Conservation (phyloP, 2,888 invertebrate genomes). For the Agrotis exclamationis region DNA sequence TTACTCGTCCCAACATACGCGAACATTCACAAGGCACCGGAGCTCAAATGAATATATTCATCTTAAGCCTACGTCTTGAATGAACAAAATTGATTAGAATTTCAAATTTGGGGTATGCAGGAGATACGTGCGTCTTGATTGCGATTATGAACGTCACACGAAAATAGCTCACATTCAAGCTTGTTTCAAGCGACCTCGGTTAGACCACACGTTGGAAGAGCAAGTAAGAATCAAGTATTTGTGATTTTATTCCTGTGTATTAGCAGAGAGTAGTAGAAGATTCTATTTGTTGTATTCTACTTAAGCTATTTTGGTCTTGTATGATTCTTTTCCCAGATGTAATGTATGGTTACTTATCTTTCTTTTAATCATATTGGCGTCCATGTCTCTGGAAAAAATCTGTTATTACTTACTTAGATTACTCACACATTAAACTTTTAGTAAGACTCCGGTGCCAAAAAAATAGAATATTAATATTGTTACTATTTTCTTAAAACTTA, state of each 20-base stretch:
- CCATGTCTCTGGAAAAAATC: slow-evolving; percentile 44
- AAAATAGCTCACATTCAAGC: slow-evolving; percentile 30
- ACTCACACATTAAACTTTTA: slow-evolving; percentile 22
- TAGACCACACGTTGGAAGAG: slow-evolving; percentile 22
- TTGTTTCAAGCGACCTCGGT: slow-evolving; percentile 30
- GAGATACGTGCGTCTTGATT: slow-evolving; percentile 48
- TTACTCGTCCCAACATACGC: slow-evolving; percentile 52
- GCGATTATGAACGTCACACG: slow-evolving; percentile 42
- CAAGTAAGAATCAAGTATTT: slow-evolving; percentile 2
- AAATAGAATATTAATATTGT: slow-evolving; percentile 4
- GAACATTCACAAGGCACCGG: slow-evolving; percentile 59
- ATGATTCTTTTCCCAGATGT: slow-evolving; percentile 7
- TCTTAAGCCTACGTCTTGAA: slow-evolving; percentile 49
- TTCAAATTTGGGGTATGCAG: slow-evolving; percentile 47
- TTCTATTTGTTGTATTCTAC: slow-evolving; percentile 22
- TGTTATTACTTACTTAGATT: slow-evolving; percentile 44
- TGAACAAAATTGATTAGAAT: slow-evolving; percentile 54
- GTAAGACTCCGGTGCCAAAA: slow-evolving; percentile 61
- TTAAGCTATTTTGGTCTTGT: slow-evolving; percentile 21
- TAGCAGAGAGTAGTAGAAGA: slow-evolving; percentile 8
- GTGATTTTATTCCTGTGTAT: background rate
- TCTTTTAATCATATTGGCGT: slow-evolving; percentile 24
- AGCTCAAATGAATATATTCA: slow-evolving; percentile 56
- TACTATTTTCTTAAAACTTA: slow-evolving; percentile 38
- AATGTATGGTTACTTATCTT: slow-evolving; percentile 54